Conservation (phyloP, 1,140 invertebrate species). For the Drosophila rufa region DNA sequence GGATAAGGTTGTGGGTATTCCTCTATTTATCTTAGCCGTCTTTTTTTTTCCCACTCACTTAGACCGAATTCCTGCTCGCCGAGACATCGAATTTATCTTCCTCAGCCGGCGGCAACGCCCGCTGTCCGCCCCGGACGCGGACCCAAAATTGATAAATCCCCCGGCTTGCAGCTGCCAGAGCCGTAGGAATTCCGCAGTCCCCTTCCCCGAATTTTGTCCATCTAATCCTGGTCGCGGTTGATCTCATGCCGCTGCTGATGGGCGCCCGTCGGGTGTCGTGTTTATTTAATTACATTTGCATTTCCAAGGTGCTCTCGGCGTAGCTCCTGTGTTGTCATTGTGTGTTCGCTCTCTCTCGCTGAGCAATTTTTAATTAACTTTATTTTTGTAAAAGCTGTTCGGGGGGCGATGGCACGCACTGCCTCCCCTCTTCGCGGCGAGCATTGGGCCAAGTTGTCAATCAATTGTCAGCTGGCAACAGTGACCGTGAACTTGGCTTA, state of each 20-base stretch:
- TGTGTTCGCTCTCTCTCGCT: conserved; percentile 4
- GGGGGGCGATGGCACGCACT: conserved; percentile 22
- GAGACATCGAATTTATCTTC: conserved; percentile 63
- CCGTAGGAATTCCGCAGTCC: not conserved
- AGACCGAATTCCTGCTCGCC: conserved; percentile 28
- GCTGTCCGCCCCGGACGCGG: not conserved
- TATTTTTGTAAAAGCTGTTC: conserved; percentile 63
- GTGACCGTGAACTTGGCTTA: conserved; percentile 67
- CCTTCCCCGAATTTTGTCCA: not conserved
- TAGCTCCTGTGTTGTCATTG: conserved; percentile 22
- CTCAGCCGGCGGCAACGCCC: conserved; percentile 27
- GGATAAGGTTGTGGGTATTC: not conserved
- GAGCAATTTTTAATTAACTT: conserved; percentile 77
- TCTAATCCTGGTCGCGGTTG: conserved; percentile 27
- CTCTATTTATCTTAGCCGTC: conserved; percentile 17
- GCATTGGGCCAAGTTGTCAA: conserved; percentile 73
- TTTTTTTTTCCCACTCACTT: conserved; percentile 1
- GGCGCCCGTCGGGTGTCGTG: conserved; percentile 30
- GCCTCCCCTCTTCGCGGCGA: not conserved
- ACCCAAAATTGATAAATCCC: conserved; percentile 27
- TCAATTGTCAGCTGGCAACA: conserved; percentile 64
- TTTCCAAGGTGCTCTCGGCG: conserved; percentile 63
- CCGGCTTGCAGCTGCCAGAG: conserved; percentile 14
- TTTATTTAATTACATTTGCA: conserved; percentile 78
- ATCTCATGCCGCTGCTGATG: conserved; percentile 11